Conservation (phyloP, 2,797 vertebrate species). For the Brachymystax lenok region DNA sequence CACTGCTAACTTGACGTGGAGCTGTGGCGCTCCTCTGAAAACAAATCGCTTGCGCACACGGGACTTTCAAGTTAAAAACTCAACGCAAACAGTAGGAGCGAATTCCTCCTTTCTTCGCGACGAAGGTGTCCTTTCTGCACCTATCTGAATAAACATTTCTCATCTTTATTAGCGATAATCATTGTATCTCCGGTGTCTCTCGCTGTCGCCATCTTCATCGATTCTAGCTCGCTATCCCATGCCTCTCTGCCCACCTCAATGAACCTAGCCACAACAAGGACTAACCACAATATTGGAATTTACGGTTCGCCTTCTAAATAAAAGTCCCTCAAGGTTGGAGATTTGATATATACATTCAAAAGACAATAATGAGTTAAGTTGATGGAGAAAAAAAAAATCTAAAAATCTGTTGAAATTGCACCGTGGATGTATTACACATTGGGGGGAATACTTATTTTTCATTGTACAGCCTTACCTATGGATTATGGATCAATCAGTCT, state of each 20-base stretch:
- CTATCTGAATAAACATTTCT: conserved; percentile 32
- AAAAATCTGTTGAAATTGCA: too few species aligned
- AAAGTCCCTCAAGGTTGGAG: too few species aligned
- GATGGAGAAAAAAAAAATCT: too few species aligned
- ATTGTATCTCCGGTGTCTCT: conserved; percentile 47
- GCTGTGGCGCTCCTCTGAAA: conserved; percentile 55
- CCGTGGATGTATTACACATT: too few species aligned
- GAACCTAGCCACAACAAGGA: too few species aligned
- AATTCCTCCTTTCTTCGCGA: conserved; percentile 6
- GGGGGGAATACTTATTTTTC: too few species aligned
- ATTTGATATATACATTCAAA: too few species aligned
- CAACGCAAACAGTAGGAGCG: background rate
- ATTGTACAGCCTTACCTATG: too few species aligned
- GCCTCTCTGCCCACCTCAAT: background rate
- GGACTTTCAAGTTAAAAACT: conserved; percentile 1
- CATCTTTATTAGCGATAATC: conserved; percentile 24
- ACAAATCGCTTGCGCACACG: conserved; percentile 35
- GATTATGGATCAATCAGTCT: too few species aligned
- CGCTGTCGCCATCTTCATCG: conserved; percentile 78
- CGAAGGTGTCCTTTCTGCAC: conserved; percentile 28
- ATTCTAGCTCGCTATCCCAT: conserved; percentile 53
- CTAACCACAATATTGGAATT: too few species aligned
- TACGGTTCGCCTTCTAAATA: too few species aligned
- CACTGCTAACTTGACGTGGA: conserved; percentile 53
- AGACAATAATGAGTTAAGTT: too few species aligned